Percentiles rank a stretch among this genome's conserved stretches.
Evolutionary conservation across 2,888 invertebrate genomes (phyloP).

Genomic region (Cecidostiba fungosa): DNA sequence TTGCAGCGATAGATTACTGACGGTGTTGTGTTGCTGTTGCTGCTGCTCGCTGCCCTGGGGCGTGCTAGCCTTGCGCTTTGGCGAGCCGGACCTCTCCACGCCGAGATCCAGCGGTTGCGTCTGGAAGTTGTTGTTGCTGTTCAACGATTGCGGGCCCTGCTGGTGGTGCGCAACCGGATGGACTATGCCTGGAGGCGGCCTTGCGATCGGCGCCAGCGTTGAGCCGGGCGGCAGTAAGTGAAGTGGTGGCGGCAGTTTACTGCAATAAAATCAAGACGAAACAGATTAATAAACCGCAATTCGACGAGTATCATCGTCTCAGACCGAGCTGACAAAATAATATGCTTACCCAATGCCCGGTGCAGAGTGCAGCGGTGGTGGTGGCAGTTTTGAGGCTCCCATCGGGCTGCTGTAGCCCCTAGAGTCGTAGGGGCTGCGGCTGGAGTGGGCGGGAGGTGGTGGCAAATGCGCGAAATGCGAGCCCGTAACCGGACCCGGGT

Average conservation of each 20-base stretch:
- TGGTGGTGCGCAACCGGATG: slow-evolving; percentile 72
- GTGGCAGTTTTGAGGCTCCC: slow-evolving; percentile 74
- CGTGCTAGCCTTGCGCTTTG: slow-evolving; percentile 84
- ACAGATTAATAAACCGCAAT: not conserved
- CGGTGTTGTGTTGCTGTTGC: slow-evolving; percentile 74
- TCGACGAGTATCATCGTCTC: not conserved
- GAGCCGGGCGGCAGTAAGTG: slow-evolving; percentile 78
- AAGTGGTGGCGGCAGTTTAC: slow-evolving; percentile 69
- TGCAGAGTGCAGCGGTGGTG: slow-evolving; percentile 79
- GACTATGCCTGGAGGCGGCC: slow-evolving; percentile 72
- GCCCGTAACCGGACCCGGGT: slow-evolving; percentile 71
- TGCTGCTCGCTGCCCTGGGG: slow-evolving; percentile 82
- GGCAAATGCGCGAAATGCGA: slow-evolving; percentile 74
- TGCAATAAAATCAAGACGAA: slow-evolving; percentile 15
- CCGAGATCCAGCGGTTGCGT: slow-evolving; percentile 91
- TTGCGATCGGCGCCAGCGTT: slow-evolving; percentile 76
- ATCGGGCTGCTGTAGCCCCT: slow-evolving; percentile 73
- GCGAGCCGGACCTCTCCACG: slow-evolving; percentile 82
- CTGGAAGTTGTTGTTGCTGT: slow-evolving; percentile 78
- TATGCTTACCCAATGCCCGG: slow-evolving; percentile 62
- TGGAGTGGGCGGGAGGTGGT: slow-evolving; percentile 80
- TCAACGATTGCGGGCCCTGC: slow-evolving; percentile 60
- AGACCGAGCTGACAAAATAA: not conserved
- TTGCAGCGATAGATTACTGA: slow-evolving; percentile 68
- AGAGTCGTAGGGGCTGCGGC: slow-evolving; percentile 80